A percentile compares a stretch with the other conserved stretches of the same genome.
These are phyloP conservation scores for Bombus breviceps DNA, from an alignment of 1,140 invertebrate genomes.

Conservation along the genomic window DNA sequence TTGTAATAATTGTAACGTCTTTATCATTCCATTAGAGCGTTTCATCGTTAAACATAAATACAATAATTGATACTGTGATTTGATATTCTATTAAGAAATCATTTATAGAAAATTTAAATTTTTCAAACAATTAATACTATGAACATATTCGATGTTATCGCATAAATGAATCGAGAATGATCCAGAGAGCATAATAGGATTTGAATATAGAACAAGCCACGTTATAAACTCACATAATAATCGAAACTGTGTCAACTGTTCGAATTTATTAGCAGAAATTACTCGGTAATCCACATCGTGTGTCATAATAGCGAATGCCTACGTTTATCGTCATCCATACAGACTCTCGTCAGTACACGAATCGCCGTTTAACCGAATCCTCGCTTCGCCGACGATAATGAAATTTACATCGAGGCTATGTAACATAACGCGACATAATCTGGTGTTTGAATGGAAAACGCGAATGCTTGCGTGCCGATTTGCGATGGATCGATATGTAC, in stretches of 20 bases:
- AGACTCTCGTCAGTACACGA: not conserved
- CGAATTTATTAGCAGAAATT: slow-evolving; percentile 16
- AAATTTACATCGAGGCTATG: slow-evolving; percentile 41
- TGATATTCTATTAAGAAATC: no score
- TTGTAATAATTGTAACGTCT: no score
- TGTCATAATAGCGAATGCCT: not conserved
- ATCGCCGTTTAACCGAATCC: not conserved
- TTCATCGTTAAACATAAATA: no score
- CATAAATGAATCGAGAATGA: not conserved
- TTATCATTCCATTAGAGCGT: no score
- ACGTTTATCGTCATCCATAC: not conserved
- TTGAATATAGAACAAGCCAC: not conserved
- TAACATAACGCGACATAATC: slow-evolving; percentile 51
- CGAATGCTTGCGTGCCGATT: slow-evolving; percentile 42
- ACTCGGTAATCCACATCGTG: slow-evolving; percentile 1
- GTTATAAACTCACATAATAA: not conserved
- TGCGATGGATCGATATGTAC: slow-evolving; percentile 55
- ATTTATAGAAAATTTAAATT: no score
- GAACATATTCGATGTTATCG: not conserved
- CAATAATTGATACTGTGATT: no score
- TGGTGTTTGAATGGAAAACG: slow-evolving; percentile 41
- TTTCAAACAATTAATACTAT: no score
- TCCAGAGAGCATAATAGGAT: not conserved
- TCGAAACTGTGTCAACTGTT: slow-evolving; percentile 3
- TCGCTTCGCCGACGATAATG: slow-evolving; percentile 14